These are phyloP conservation scores for Pseudomyrmex concolor DNA, from an alignment of 1,140 invertebrate species.

Conservation along the genomic window DNA sequence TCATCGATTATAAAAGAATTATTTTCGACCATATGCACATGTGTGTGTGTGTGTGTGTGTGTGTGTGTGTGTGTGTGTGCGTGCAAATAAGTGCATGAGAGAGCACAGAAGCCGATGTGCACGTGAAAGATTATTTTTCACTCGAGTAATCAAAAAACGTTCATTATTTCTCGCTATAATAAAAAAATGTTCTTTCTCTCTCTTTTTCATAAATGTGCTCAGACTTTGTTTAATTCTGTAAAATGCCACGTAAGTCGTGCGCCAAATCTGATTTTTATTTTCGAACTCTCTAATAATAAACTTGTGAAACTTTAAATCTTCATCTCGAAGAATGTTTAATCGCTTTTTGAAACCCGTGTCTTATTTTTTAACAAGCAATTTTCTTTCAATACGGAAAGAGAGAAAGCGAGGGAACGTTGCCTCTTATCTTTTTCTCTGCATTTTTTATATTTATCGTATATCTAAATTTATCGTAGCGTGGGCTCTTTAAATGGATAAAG, in stretches of 20 bases:
- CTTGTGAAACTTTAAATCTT: not conserved
- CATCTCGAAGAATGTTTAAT: conserved; percentile 38
- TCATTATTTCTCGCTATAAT: conserved; percentile 3
- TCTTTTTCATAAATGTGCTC: too few relatives aligned
- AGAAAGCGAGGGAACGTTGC: too few relatives aligned
- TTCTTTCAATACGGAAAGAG: too few relatives aligned
- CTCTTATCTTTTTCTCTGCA: conserved; percentile 7
- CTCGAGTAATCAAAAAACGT: conserved; percentile 41
- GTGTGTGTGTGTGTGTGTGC: too few relatives aligned
- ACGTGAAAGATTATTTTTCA: conserved; percentile 35
- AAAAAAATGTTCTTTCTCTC: too few relatives aligned
- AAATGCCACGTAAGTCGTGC: not conserved
- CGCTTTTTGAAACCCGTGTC: conserved; percentile 30
- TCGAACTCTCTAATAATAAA: too few relatives aligned
- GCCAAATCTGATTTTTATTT: too few relatives aligned
- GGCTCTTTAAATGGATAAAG: conserved; percentile 73
- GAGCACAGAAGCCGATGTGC: conserved; percentile 7
- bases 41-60: too few relatives aligned
- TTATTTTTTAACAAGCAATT: not conserved
- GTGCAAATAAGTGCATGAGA: conserved; percentile 19
- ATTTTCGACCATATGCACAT: conserved; percentile 10
- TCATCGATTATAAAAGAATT: conserved; percentile 39
- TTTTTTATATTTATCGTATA: not conserved
- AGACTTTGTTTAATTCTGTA: too few relatives aligned
- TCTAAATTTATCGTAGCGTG: not conserved